These are phyloP conservation scores for Corythoichthys haematopterus DNA, from an alignment of 2,113 vertebrate species.

Conservation along the genomic window DNA sequence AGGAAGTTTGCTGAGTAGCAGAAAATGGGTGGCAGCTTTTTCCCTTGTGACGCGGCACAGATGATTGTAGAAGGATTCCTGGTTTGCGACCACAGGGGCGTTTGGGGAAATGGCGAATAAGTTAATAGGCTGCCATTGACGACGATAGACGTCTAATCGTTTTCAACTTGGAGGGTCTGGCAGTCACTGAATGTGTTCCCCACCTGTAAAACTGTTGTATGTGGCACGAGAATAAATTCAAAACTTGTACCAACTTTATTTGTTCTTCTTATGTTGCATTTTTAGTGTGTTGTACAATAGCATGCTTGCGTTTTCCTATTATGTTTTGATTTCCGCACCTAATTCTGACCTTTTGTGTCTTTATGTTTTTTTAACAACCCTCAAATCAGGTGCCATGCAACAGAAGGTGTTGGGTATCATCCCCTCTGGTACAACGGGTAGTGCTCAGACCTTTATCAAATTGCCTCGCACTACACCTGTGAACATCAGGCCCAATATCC, in stretches of 20 bases:
- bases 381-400: slow-evolving; percentile 74
- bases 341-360: neutral
- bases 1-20: neutral
- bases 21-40: neutral
- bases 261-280: neutral
- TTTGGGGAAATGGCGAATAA: neutral
- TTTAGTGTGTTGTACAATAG: neutral
- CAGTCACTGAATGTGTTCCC: neutral
- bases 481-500: slow-evolving; percentile 84
- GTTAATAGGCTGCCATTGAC: too few species aligned
- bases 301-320: neutral
- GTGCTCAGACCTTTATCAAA: slow-evolving; percentile 86
- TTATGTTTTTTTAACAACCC: slow-evolving; percentile 1
- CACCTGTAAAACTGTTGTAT: neutral
- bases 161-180: too few species aligned
- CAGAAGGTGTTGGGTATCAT: slow-evolving; percentile 96
- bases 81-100: neutral
- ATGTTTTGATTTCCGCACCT: neutral
- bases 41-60: neutral
- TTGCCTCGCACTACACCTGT: slow-evolving; percentile 89
- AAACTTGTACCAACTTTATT: neutral
- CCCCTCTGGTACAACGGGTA: slow-evolving; percentile 82
- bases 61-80: neutral
- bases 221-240: neutral
- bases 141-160: too few species aligned